Base-by-base conservation (phyloP, 2,797 vertebrate genomes). In the Manis pentadactyla region DNA sequence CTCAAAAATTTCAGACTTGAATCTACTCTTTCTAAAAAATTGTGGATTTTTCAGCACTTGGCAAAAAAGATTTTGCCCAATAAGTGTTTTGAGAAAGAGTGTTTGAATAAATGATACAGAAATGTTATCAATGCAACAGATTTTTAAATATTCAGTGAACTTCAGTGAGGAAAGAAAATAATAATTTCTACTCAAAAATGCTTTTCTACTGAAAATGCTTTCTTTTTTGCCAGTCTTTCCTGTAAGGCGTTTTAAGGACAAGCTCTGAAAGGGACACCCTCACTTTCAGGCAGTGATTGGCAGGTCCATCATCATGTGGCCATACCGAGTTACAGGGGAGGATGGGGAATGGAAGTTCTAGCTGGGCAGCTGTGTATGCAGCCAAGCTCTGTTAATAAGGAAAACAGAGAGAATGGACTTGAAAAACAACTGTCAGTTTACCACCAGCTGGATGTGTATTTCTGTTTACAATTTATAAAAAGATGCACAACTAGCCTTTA, bases 1-100 rank as follows among this genome's bases (percentile, higher is more conserved):
- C 68, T 93, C 64, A 68, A 69, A 66, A 57, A 7, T 93, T 90
- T 94, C 11, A 88, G 42, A 66, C n/a, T 90, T 87, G 14, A 84
- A 71, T 2, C 27, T 57, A 87, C 31, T 78, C 29, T 81, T 93
- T 96, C 19, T 82, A 51, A 93, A 92, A 79, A 1, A 73, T 82
- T 5, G 4, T 19, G 29, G 10, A 59, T 81, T 51, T 66, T 94
- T 94, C 14, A 39, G 11, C 25, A 13, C 29, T 34, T 34, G 9
- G 17, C 3, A 27, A 34, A 13, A 74, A 75, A 86, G 69, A 18
- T 2, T 85, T 75, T 96, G 21, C 31, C 86, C 46, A 63, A 49
- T 59, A 39, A 83, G 34, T 82, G 2, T 83, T 94, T 95, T 92
- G n/a, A 63, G 46, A 87, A 77, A 82, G 13, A 92, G 21, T 75